Conservation (phyloP, 2,888 invertebrate genomes). For the Synergus japonicus region DNA sequence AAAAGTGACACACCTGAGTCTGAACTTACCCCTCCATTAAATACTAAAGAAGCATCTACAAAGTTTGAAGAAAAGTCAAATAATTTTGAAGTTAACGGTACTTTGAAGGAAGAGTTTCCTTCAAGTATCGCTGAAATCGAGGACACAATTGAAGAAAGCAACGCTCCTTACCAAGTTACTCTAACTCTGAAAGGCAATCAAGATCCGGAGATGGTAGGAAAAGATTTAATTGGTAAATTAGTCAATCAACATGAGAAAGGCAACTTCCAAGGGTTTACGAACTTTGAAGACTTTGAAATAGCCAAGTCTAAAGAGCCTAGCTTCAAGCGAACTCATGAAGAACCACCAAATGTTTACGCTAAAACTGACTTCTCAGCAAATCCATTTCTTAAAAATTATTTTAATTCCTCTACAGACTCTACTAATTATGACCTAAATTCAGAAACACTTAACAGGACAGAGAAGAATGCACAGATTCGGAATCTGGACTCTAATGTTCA, state of each 20-base stretch:
- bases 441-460: constrained; percentile 35
- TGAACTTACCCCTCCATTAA: background rate
- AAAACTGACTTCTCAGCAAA: background rate
- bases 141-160: constrained; percentile 52
- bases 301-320: background rate
- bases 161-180: constrained; percentile 63
- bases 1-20: background rate
- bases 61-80: background rate
- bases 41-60: background rate
- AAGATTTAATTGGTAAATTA: constrained; percentile 56
- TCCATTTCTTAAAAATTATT: constrained; percentile 12
- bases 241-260: constrained; percentile 56
- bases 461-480: constrained; percentile 42
- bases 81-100: background rate
- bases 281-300: constrained; percentile 23
- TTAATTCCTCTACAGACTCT: constrained; percentile 24
- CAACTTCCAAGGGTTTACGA: constrained; percentile 32
- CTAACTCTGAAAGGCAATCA: constrained; percentile 60
- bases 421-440: constrained; percentile 39
- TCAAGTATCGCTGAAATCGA: constrained; percentile 43
- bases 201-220: constrained; percentile 47
- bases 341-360: background rate
- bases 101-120: background rate
- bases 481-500: constrained; percentile 41
- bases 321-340: background rate